Base-by-base conservation (phyloP, 2,113 vertebrate genomes). In the Vicugna pacos region DNA sequence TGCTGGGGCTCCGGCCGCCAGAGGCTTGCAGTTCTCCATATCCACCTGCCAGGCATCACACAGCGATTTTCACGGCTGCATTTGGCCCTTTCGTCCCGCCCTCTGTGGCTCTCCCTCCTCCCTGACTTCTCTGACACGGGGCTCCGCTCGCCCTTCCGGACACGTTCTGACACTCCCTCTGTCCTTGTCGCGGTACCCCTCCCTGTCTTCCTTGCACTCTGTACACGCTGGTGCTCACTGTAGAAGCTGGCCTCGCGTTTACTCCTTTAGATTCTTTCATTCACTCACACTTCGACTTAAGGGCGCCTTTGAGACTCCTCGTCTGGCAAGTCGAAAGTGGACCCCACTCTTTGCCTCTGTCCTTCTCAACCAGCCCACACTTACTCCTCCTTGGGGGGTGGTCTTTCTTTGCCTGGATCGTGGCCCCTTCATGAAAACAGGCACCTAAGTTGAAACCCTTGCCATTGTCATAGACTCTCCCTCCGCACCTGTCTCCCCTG, bases 191-290 rank as follows among this genome's bases (percentile, higher is more conserved):
- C 38, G n/a, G 20, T 42, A 11, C 16, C 54, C 11, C 52, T 20
- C 54, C 11, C 52, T 19, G 8, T n/a, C 15, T 28, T 56, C 46
- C 10, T 50, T 30, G 24, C 22, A 2, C 16, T 5, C 3, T 13
- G 5, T 14, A 58, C 69, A 62, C 0, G 0, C 0, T 15, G 14
- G 10, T 8, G 10, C n/a, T 48, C 58, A 24, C 2, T 7, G 56
- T 15, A 12, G 15, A 38, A 17, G 11, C 30, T 28, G 3, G 4
- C 0, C 12, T 38, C 35, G 9, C 12, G 12, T 24, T 14, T 7
- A 2, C 6, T 5, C 20, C n/a, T 75, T 72, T 10, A 32, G 16
- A 17, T 38, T 32, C 24, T 64, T 16, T 24, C 8, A 20, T 73
- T 46, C 48, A 22, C 12, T 38, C 16, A 38, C 3, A 26, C 1